Conservation (phyloP, 1,140 invertebrate genomes). For the Drosophila lacteicornis region DNA sequence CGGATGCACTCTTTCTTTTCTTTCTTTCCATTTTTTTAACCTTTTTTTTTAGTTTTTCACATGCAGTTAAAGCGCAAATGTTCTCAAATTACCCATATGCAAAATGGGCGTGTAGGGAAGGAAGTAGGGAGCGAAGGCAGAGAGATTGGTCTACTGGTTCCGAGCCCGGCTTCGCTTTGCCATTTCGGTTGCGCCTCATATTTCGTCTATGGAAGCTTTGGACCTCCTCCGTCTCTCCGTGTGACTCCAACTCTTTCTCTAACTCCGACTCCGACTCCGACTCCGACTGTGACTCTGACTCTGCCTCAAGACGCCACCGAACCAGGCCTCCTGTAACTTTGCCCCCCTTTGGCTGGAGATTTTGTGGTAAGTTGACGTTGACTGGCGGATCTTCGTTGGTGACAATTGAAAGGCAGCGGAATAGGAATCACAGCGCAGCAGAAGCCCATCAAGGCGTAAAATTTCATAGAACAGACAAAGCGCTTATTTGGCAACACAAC, state of each 20-base stretch:
- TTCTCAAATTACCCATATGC: slow-evolving; percentile 82
- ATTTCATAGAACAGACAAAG: slow-evolving; percentile 53
- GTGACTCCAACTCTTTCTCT: slow-evolving; percentile 15
- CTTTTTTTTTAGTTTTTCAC: slow-evolving; percentile 52
- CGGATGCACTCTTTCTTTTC: slow-evolving; percentile 34
- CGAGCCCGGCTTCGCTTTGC: slow-evolving; percentile 59
- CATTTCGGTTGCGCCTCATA: slow-evolving; percentile 80
- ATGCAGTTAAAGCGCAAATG: slow-evolving; percentile 80
- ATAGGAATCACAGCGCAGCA: slow-evolving; percentile 46
- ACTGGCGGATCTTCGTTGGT: slow-evolving; percentile 50
- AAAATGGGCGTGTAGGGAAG: slow-evolving; percentile 32
- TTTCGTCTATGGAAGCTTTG: slow-evolving; percentile 73
- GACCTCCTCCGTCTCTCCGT: slow-evolving; percentile 17
- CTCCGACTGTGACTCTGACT: background rate
- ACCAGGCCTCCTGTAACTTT: slow-evolving; percentile 6
- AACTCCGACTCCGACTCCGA: background rate
- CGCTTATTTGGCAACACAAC: slow-evolving; percentile 44
- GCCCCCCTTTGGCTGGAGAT: slow-evolving; percentile 21
- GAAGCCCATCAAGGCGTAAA: slow-evolving; percentile 52
- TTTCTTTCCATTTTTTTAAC: slow-evolving; percentile 3
- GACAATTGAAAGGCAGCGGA: slow-evolving; percentile 67
- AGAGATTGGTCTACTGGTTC: slow-evolving; percentile 54
- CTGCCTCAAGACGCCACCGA: slow-evolving; percentile 61
- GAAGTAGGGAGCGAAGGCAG: slow-evolving; percentile 28
- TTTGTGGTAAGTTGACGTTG: slow-evolving; percentile 71